Percentiles rank a stretch among this genome's conserved stretches.
Conservation (phyloP, 1,140 invertebrate species). For the Drosophila teissieri region DNA sequence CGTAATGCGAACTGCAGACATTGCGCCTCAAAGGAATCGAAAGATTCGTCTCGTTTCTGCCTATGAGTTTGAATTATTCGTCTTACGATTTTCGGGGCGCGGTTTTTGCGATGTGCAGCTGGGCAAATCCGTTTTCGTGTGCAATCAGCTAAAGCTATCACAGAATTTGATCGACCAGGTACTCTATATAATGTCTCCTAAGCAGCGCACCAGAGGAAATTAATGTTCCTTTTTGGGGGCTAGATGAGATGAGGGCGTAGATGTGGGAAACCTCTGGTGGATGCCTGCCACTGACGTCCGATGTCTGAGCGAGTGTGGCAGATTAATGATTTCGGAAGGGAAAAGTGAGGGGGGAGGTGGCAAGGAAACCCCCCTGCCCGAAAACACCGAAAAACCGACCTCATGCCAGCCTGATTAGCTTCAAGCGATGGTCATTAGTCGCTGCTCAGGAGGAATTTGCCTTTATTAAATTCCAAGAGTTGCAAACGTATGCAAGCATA, state of each 20-base stretch:
- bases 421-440: conserved; percentile 73
- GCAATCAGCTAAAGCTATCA: conserved; percentile 74
- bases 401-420: conserved; percentile 65
- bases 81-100: conserved; percentile 7
- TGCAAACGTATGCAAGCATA: conserved; percentile 8
- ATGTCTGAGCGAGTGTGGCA: conserved; percentile 67
- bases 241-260: neutral
- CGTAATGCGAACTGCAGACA: conserved; percentile 72
- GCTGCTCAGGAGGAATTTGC: conserved; percentile 71
- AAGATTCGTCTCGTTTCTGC: conserved; percentile 33
- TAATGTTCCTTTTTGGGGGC: conserved; percentile 78
- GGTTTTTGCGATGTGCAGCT: conserved; percentile 25
- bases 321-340: conserved; percentile 73
- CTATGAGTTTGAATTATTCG: conserved; percentile 3
- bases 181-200: conserved; percentile 67
- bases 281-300: conserved; percentile 70
- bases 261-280: conserved; percentile 25
- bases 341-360: conserved; percentile 31
- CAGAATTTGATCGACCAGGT: conserved; percentile 48
- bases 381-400: conserved; percentile 23
- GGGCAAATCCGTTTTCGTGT: conserved; percentile 50
- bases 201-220: conserved; percentile 64
- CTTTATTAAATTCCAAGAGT: conserved; percentile 54
- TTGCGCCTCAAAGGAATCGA: conserved; percentile 43
- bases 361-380: neutral